These are phyloP conservation scores for Drosophila meridionalis DNA, from an alignment of 2,888 invertebrate genomes.

Conservation along the genomic window DNA sequence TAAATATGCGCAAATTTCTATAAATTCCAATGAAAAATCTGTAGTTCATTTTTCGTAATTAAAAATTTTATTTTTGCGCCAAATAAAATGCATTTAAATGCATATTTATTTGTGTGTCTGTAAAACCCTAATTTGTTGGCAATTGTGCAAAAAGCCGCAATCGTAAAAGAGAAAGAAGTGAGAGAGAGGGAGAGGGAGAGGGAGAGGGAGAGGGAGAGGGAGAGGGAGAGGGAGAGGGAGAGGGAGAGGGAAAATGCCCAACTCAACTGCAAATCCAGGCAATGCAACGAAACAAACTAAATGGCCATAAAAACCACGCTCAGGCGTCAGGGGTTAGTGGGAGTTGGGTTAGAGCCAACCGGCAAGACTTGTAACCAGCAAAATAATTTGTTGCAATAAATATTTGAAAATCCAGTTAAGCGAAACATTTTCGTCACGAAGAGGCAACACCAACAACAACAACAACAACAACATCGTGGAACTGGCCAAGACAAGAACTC, in stretches of 20 bases:
- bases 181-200: too few species aligned
- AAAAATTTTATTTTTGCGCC: neutral
- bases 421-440: constrained; percentile 80
- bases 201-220: too few species aligned
- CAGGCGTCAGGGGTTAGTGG: constrained; percentile 1
- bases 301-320: constrained; percentile 71
- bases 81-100: constrained; percentile 7
- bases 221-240: too few species aligned
- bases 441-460: constrained; percentile 33
- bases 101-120: constrained; percentile 8
- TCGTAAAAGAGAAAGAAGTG: neutral
- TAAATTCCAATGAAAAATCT: neutral
- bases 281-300: constrained; percentile 57
- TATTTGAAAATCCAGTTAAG: constrained; percentile 82
- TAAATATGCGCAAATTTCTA: neutral
- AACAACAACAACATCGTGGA: neutral
- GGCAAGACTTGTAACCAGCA: constrained; percentile 57
- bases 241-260: neutral
- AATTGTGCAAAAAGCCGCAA: constrained; percentile 45
- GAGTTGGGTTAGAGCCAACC: constrained; percentile 10
- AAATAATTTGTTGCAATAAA: constrained; percentile 81
- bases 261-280: constrained; percentile 47
- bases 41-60: neutral
- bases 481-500: constrained; percentile 39
- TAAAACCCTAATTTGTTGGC: constrained; percentile 52